Conservation (phyloP, 2,113 vertebrate species). For the Argyrosomus japonicus region DNA sequence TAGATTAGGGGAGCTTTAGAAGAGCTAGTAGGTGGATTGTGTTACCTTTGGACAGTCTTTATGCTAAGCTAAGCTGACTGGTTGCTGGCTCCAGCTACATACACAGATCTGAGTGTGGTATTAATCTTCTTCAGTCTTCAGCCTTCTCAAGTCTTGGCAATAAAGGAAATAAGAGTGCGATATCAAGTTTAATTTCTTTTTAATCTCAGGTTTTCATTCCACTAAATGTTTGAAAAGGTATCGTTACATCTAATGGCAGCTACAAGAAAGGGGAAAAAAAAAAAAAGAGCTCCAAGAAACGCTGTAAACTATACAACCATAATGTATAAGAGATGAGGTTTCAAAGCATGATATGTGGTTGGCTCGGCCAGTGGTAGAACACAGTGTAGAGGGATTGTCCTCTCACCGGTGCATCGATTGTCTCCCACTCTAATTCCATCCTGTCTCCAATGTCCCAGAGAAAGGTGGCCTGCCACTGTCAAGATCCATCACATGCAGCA, state of each 20-base stretch:
- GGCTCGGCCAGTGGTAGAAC: conserved; percentile 34
- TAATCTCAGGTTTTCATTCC: conserved; percentile 21
- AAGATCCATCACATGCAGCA: conserved; percentile 63
- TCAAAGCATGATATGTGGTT: conserved; percentile 42
- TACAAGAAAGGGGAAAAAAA: not conserved
- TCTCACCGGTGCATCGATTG: conserved; percentile 69
- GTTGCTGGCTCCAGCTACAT: not conserved
- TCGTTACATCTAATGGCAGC: conserved; percentile 23
- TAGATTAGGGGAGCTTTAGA: not conserved
- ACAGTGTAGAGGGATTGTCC: conserved; percentile 57
- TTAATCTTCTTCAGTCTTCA: not conserved
- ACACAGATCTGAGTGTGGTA: not conserved
- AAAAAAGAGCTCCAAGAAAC: not conserved
- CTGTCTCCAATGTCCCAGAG: conserved; percentile 58
- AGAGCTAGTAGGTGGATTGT: not conserved
- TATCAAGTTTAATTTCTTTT: not conserved
- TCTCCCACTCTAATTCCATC: conserved; percentile 63
- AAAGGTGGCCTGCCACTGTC: conserved; percentile 52
- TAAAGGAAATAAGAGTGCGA: not conserved
- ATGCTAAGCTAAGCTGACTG: not conserved
- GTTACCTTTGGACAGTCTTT: not conserved
- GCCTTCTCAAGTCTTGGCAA: not conserved
- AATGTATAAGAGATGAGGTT: conserved; percentile 48
- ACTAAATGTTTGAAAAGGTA: conserved; percentile 8
- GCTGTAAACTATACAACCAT: conserved; percentile 45